Percentiles rank a stretch among this genome's conserved stretches.
These are phyloP conservation scores for Caenorhabditis sp. DNA, from an alignment of 2,888 invertebrate species.

Conservation along the genomic window DNA sequence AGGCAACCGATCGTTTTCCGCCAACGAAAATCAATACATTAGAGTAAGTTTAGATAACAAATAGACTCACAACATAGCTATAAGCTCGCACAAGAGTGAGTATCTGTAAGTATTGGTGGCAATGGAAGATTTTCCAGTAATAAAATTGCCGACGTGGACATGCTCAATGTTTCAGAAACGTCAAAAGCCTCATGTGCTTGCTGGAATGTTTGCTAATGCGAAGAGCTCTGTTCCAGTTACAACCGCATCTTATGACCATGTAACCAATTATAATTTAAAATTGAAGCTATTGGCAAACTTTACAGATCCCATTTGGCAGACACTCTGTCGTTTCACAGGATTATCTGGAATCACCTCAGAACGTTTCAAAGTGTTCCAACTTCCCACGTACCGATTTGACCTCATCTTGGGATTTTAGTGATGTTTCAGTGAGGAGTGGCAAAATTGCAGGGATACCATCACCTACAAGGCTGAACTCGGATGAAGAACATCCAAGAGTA, in stretches of 20 bases:
- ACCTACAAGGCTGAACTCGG: slow-evolving; percentile 16
- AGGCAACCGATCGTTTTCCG: slow-evolving; percentile 1
- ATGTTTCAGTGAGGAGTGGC: background rate
- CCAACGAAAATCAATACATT: background rate
- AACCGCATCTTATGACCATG: background rate
- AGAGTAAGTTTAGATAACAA: background rate
- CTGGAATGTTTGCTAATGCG: slow-evolving; percentile 53
- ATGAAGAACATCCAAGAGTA: slow-evolving; percentile 24
- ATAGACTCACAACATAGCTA: slow-evolving; percentile 10
- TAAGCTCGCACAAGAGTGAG: too few relatives aligned
- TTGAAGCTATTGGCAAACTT: too few relatives aligned
- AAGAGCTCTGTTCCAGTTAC: slow-evolving; percentile 25
- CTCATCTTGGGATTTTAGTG: slow-evolving; percentile 35
- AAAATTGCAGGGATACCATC: background rate
- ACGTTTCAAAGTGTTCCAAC: background rate
- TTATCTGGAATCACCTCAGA: slow-evolving; percentile 2
- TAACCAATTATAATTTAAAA: background rate
- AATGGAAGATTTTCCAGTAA: background rate
- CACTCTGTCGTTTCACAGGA: too few relatives aligned
- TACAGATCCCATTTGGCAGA: slow-evolving; percentile 10
- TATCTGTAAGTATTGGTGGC: too few relatives aligned
- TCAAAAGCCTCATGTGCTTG: slow-evolving; percentile 8
- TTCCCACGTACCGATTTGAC: background rate
- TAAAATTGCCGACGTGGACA: background rate
- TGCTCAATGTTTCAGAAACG: background rate